Evolutionary conservation across 1,140 invertebrate species (phyloP).

Genomic region (Pseudomyrmex cubaensis): DNA sequence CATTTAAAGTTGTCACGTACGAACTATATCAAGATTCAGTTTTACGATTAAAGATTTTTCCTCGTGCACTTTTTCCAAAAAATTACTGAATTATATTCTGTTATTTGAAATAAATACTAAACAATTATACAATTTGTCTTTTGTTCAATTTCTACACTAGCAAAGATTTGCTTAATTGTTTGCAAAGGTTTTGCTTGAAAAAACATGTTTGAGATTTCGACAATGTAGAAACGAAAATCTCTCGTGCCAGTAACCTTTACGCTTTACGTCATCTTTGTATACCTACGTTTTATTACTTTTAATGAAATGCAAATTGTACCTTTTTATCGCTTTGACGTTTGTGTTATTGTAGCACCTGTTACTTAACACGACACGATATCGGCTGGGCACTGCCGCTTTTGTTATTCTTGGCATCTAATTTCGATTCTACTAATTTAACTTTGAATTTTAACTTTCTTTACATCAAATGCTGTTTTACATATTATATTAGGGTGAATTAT

Average conservation of each 20-base stretch:
- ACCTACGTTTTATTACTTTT: constrained; percentile 14
- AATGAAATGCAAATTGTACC: constrained; percentile 6
- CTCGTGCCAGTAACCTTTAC: neutral
- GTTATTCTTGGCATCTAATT: neutral
- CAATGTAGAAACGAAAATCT: neutral
- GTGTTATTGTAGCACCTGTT: neutral
- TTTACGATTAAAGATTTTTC: too few species aligned
- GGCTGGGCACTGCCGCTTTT: neutral
- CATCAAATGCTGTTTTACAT: neutral
- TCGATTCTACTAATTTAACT: neutral
- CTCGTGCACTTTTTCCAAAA: too few species aligned
- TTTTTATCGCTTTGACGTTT: constrained; percentile 7
- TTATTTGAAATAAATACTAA: neutral
- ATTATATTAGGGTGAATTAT: too few species aligned
- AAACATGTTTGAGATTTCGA: neutral
- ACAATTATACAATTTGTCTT: too few species aligned
- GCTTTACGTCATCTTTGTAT: neutral
- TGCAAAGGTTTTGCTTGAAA: neutral
- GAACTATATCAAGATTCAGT: neutral
- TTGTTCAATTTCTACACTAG: too few species aligned
- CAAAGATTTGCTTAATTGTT: neutral
- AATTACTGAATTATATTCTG: too few species aligned
- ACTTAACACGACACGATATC: neutral
- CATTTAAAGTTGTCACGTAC: neutral
- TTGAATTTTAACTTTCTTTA: neutral